Base-by-base conservation (phyloP, 2,113 vertebrate species). In the Anser cygnoides region DNA sequence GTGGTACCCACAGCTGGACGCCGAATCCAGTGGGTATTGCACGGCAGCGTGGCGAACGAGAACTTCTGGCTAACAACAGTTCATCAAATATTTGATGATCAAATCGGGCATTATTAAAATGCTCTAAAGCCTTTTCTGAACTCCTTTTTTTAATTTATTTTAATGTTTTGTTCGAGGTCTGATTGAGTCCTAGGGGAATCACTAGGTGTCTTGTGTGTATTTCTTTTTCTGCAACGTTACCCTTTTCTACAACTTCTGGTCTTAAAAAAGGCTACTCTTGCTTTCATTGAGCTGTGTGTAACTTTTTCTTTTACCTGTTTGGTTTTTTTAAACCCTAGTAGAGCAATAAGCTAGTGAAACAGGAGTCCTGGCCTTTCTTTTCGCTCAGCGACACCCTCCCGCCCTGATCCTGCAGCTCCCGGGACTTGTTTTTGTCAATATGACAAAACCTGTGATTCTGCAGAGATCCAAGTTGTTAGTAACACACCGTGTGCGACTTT, bases 31-130 rank as follows among this genome's bases (percentile, higher is more conserved):
- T 1, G 1, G 58, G 17, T 41, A 11, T 21, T 23, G 70, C n/a
- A 1, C 5, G 11, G 18, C 0, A 0, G 14, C 0, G 0, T 0
- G 35, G 63, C 39, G 46, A 61, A 33, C 15, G 44, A 73, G 16
- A 5, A 11, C 3, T 80, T 54, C 1, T 19, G 19, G 39, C 16
- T 65, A 33, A 22, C 3, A 25, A 4, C 2, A 65, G 29, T 4
- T 23, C 1, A 3, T 74, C 11, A 70, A 75, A 17, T 55, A 46
- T 1, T 41, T 4, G 3, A 39, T 4, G 3, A 25, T 71, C 4
- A 44, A 65, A 57, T 35, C 0, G 1, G 54, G 3, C 66, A 9
- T 55, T 54, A 7, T 7, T 77, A 22, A 65, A 59, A 39, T 43
- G 57, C 7, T 80, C 10, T 21, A 33, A 46, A 88, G 20, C 2